A percentile compares a stretch with the other conserved stretches of the same genome.
Conservation (phyloP, 2,113 vertebrate species). For the Bubalus kerabau region DNA sequence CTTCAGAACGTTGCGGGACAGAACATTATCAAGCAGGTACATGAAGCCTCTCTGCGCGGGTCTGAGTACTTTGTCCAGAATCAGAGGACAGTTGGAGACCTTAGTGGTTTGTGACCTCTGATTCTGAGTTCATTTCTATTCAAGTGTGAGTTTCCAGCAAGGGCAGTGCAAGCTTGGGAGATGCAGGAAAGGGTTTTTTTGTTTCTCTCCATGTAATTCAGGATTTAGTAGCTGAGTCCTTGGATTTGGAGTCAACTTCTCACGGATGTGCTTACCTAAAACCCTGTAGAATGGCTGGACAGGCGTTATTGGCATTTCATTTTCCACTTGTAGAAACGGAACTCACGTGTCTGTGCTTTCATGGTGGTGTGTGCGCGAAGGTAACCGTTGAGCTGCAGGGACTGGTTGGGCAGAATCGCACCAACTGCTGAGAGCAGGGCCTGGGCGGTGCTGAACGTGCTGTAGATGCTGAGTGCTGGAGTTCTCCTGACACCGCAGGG, state of each 20-base stretch:
- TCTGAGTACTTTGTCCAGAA: background rate
- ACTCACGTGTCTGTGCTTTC: background rate
- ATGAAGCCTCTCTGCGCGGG: background rate
- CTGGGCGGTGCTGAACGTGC: background rate
- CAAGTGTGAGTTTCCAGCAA: background rate
- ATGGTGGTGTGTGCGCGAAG: background rate
- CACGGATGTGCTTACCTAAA: background rate
- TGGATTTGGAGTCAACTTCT: background rate
- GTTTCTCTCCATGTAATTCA: background rate
- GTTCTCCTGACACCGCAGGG: background rate
- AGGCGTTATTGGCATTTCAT: background rate
- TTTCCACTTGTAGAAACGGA: background rate
- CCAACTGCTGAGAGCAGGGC: background rate
- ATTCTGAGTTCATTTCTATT: background rate
- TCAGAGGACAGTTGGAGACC: background rate
- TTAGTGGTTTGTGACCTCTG: background rate
- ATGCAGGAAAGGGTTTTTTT: background rate
- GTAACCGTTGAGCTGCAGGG: background rate
- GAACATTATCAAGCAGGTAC: constrained; percentile 95
- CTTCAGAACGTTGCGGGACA: constrained; percentile 89
- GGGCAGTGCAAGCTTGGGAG: background rate
- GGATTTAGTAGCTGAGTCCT: background rate
- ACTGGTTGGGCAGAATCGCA: background rate
- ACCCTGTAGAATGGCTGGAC: background rate
- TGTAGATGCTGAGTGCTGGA: background rate